Conservation (phyloP, 2,888 invertebrate species). For the Perizoma flavofasciatum region DNA sequence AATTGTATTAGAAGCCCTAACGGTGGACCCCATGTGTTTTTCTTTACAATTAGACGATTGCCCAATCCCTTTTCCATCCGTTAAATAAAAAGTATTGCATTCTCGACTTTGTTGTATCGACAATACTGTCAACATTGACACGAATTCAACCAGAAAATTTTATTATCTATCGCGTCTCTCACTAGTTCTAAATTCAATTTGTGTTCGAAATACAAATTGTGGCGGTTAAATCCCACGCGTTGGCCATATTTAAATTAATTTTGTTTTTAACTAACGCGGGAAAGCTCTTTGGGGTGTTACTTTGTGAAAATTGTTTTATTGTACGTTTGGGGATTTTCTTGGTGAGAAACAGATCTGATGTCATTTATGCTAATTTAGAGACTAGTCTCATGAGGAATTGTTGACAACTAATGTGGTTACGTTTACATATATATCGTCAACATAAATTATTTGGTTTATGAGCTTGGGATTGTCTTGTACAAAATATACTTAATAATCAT, state of each 20-base stretch:
- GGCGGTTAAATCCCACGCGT: constrained; percentile 64
- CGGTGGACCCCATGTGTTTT: constrained; percentile 77
- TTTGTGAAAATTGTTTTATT: constrained; percentile 58
- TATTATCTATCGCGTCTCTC: constrained; percentile 57
- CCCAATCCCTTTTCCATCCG: constrained; percentile 50
- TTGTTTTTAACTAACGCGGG: constrained; percentile 69
- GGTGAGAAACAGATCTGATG: constrained; percentile 39
- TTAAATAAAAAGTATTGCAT: constrained; percentile 44
- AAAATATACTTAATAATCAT: background rate
- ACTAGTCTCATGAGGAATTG: constrained; percentile 33
- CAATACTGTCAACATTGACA: constrained; percentile 47
- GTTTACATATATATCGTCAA: constrained; percentile 20
- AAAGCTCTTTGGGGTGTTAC: constrained; percentile 61
- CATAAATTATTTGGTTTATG: constrained; percentile 13
- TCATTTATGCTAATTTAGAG: constrained; percentile 37
- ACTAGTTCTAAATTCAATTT: constrained; percentile 73
- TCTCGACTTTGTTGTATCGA: constrained; percentile 45
- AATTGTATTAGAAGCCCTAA: constrained; percentile 75
- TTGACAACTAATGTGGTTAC: constrained; percentile 16
- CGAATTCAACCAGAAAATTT: constrained; percentile 51
- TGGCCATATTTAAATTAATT: constrained; percentile 73
- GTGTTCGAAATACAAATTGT: constrained; percentile 72
- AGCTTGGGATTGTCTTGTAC: constrained; percentile 9
- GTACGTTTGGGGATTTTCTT: constrained; percentile 49
- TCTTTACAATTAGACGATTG: constrained; percentile 74